Evolutionary conservation across 2,797 vertebrate species (phyloP).

Genomic region (Notolepis coatsorum): DNA sequence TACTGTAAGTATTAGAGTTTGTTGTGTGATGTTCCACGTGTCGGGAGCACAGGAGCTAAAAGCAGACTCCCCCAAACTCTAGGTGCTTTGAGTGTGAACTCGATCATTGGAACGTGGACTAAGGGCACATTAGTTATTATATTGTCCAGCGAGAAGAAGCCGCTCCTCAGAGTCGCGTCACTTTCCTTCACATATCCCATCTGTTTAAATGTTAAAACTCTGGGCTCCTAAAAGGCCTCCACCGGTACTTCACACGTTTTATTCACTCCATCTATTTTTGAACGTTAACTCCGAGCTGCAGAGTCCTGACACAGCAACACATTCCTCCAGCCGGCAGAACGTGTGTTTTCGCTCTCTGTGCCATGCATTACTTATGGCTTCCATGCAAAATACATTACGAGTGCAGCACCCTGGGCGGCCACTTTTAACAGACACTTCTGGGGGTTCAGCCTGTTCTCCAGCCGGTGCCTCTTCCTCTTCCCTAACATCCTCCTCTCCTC

Average conservation of each 20-base stretch:
- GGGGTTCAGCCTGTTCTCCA: constrained; percentile 34
- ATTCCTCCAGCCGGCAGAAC: constrained; percentile 44
- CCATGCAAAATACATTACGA: constrained; percentile 77
- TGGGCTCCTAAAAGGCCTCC: constrained; percentile 30
- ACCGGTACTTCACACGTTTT: constrained; percentile 38
- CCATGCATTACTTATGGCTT: constrained; percentile 74
- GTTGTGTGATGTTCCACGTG: no score
- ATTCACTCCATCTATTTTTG: constrained; percentile 52
- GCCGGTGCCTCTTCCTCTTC: background rate
- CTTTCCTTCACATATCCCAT: no score
- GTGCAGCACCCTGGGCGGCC: constrained; percentile 59
- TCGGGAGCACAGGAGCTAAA: no score
- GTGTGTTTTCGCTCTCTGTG: constrained; percentile 47
- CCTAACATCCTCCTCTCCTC: no score
- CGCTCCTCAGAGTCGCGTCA: no score
- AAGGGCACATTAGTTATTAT: no score
- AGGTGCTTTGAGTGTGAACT: no score
- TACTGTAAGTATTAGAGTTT: no score
- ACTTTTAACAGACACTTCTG: constrained; percentile 15
- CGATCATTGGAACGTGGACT: no score
- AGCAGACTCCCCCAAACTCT: no score
- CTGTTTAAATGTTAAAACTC: constrained; percentile 54
- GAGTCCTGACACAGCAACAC: constrained; percentile 42
- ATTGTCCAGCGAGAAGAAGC: no score
- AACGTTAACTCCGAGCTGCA: constrained; percentile 42